Conservation (phyloP, 1,140 invertebrate species). For the Triops longicaudatus region DNA sequence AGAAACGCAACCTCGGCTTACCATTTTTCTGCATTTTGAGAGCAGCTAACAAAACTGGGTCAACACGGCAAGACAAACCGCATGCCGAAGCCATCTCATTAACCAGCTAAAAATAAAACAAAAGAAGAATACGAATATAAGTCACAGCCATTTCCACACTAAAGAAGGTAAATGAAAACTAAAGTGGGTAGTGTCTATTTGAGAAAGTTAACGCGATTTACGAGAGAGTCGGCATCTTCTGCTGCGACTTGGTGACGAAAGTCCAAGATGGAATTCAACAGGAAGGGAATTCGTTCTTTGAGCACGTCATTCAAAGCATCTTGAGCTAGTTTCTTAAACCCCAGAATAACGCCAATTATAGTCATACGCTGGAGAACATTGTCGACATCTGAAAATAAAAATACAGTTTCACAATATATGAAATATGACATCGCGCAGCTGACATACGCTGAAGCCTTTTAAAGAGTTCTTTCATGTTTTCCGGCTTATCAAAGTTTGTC, state of each 20-base stretch:
- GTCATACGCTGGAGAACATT: slow-evolving; percentile 93
- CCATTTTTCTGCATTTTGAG: slow-evolving; percentile 77
- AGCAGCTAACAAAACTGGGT: slow-evolving; percentile 83
- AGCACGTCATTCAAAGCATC: slow-evolving; percentile 88
- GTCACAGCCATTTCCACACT: too few relatives aligned
- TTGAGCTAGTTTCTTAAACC: slow-evolving; percentile 87
- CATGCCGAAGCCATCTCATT: slow-evolving; percentile 95
- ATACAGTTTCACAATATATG: background rate
- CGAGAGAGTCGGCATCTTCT: slow-evolving; percentile 75
- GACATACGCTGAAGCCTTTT: slow-evolving; percentile 65
- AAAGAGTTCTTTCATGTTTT: slow-evolving; percentile 97
- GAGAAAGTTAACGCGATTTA: slow-evolving; percentile 36
- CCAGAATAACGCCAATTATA: slow-evolving; percentile 93
- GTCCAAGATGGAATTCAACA: slow-evolving; percentile 88
- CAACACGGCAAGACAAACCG: slow-evolving; percentile 84
- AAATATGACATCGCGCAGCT: background rate
- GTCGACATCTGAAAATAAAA: slow-evolving; percentile 59
- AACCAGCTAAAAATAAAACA: slow-evolving; percentile 54
- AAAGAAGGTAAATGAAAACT: too few relatives aligned
- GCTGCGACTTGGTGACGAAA: slow-evolving; percentile 80
- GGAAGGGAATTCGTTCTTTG: slow-evolving; percentile 90
- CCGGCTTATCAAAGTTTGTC: slow-evolving; percentile 93
- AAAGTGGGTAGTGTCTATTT: slow-evolving; percentile 16
- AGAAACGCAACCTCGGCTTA: slow-evolving; percentile 18
- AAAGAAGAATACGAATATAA: slow-evolving; percentile 24